Conservation (phyloP, 2,888 invertebrate species). For the Epinotia ramella region DNA sequence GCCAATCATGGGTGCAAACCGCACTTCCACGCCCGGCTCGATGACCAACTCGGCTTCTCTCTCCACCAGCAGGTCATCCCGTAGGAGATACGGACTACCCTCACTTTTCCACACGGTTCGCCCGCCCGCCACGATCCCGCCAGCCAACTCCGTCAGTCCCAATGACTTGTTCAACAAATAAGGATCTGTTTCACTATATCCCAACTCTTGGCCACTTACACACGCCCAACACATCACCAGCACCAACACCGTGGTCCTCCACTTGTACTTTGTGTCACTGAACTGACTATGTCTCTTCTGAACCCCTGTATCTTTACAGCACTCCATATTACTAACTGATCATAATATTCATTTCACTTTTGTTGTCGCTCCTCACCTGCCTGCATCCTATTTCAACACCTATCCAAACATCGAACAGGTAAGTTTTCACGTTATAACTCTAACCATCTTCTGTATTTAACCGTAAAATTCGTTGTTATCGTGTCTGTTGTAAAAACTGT, state of each 20-base stretch:
- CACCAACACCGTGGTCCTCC: conserved; percentile 76
- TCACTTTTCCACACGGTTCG: conserved; percentile 83
- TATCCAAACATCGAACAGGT: conserved; percentile 67
- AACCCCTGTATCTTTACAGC: conserved; percentile 77
- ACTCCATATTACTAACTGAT: conserved; percentile 73
- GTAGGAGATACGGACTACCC: conserved; percentile 90
- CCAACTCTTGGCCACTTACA: conserved; percentile 70
- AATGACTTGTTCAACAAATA: conserved; percentile 76
- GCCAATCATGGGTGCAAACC: conserved; percentile 96
- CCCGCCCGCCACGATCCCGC: conserved; percentile 87
- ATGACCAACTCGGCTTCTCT: conserved; percentile 92
- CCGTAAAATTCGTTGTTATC: conserved; percentile 49
- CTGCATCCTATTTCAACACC: conserved; percentile 61
- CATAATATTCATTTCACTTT: conserved; percentile 78
- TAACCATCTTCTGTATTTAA: conserved; percentile 54
- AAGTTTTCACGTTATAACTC: conserved; percentile 54
- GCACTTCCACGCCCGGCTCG: conserved; percentile 95
- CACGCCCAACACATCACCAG: conserved; percentile 62
- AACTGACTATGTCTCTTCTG: conserved; percentile 83
- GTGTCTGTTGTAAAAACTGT: conserved; percentile 38
- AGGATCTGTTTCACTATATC: conserved; percentile 67
- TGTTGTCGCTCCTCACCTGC: conserved; percentile 64
- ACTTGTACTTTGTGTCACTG: conserved; percentile 83
- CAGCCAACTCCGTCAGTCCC: conserved; percentile 86
- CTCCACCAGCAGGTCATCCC: conserved; percentile 92